Evolutionary conservation across 1,140 invertebrate genomes (phyloP).

Genomic region (Hyposmocoma kahamanoa): DNA sequence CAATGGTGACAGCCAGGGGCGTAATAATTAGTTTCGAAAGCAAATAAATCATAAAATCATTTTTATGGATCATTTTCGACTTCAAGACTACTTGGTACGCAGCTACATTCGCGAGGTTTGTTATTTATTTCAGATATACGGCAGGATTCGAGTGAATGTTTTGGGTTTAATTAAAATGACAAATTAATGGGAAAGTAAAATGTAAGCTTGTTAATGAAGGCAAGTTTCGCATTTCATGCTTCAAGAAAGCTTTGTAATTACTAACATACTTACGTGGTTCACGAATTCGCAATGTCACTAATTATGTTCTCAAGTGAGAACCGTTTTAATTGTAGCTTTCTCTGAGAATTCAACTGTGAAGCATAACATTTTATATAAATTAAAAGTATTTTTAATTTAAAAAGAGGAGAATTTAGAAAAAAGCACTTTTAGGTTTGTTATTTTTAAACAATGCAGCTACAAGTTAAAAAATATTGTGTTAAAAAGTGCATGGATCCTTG

Average conservation of each 20-base stretch:
- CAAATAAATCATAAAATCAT: slow-evolving; percentile 51
- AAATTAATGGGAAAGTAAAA: slow-evolving; percentile 48
- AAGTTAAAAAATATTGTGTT: no score
- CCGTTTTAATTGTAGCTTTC: slow-evolving; percentile 56
- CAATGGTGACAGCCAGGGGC: slow-evolving; percentile 26
- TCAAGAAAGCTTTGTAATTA: slow-evolving; percentile 44
- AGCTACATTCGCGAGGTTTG: no score
- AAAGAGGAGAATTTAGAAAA: no score
- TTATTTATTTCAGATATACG: background rate
- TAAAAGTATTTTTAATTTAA: no score
- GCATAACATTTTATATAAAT: no score
- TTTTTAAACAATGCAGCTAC: no score
- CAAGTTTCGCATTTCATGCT: slow-evolving; percentile 35
- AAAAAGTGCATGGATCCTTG: background rate
- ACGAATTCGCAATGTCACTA: slow-evolving; percentile 51
- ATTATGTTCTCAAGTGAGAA: slow-evolving; percentile 32
- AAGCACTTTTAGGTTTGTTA: no score
- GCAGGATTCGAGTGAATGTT: slow-evolving; percentile 23
- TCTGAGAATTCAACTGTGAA: slow-evolving; percentile 17
- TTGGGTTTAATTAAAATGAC: slow-evolving; percentile 42
- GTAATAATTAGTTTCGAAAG: slow-evolving; percentile 38
- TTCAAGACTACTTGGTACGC: slow-evolving; percentile 29
- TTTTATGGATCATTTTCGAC: slow-evolving; percentile 29
- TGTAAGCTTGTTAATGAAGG: slow-evolving; percentile 26
- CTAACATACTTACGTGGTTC: slow-evolving; percentile 27